A percentile compares a stretch with the other conserved stretches of the same genome.
These are phyloP conservation scores for Tetrao urogallus DNA, from an alignment of 2,113 vertebrate species.

Conservation along the genomic window DNA sequence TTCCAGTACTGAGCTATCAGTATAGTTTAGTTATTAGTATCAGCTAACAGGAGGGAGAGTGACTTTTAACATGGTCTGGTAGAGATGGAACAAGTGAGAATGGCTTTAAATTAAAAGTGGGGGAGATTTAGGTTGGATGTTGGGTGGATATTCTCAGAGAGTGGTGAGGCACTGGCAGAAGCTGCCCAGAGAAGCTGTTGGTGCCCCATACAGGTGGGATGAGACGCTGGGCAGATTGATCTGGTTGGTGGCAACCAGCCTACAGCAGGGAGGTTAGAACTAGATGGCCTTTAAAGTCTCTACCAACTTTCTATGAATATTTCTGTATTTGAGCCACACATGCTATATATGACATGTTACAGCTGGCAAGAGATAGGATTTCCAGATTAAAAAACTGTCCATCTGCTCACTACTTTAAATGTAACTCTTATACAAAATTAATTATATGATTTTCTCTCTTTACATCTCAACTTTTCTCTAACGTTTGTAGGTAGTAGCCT, in stretches of 20 bases:
- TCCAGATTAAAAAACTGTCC: slow-evolving; percentile 43
- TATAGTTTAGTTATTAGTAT: no score
- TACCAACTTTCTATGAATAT: not conserved
- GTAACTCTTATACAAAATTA: slow-evolving; percentile 50
- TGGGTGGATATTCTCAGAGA: no score
- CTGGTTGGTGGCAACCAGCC: not conserved
- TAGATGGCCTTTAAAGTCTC: not conserved
- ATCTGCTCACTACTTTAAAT: slow-evolving; percentile 37
- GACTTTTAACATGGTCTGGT: no score
- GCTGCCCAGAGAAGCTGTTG: no score
- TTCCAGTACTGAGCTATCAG: no score
- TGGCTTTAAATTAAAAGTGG: no score
- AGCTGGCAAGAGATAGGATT: slow-evolving; percentile 50
- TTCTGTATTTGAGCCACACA: not conserved
- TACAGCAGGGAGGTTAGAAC: not conserved
- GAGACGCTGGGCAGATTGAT: no score
- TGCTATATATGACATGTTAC: not conserved
- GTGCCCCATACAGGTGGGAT: no score
- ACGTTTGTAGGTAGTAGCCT: not conserved
- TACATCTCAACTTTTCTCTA: not conserved
- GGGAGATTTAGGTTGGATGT: no score
- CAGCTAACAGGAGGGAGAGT: no score
- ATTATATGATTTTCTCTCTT: slow-evolving; percentile 6
- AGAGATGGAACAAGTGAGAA: no score
- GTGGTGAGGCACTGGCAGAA: no score